Percentiles rank a stretch among this genome's conserved stretches.
phyloP scores from a whole-genome alignment of 2,797 vertebrate species.

The Taeniopygia guttata region DNA sequence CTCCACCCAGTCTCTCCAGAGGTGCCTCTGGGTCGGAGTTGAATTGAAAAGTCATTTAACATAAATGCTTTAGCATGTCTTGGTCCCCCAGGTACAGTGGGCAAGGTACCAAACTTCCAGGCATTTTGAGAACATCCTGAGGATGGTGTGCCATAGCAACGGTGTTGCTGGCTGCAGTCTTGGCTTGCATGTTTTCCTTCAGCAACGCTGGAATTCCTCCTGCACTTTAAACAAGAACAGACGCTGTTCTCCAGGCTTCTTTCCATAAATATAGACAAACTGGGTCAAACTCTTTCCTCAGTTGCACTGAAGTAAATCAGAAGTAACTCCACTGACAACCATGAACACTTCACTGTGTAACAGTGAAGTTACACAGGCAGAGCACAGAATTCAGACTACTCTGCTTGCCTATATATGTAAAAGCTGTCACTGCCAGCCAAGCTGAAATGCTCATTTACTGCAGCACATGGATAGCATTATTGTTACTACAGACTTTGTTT shows the following conservation, averaged over 20 bases:
- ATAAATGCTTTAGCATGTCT: conserved; percentile 9
- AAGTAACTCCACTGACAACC: not conserved
- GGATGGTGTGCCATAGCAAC: not conserved
- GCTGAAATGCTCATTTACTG: conserved; percentile 31
- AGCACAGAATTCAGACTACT: not conserved
- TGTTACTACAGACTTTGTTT: conserved; percentile 41
- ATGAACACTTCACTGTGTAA: not conserved
- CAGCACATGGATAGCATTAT: conserved; percentile 72
- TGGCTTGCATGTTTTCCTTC: conserved; percentile 45
- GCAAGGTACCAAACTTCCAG: conserved; percentile 4
- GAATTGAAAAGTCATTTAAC: conserved; percentile 55
- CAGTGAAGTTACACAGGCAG: not conserved
- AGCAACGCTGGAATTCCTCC: not conserved
- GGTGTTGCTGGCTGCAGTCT: not conserved
- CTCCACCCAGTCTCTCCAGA: not conserved
- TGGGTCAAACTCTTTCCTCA: not conserved
- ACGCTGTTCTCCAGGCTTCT: not conserved
- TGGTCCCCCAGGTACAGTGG: not conserved
- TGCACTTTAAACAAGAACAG: conserved; percentile 4
- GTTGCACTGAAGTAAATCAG: not conserved
- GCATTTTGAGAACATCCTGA: conserved; percentile 27
- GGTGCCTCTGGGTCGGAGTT: not conserved
- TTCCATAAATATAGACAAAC: not conserved
- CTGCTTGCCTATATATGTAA: not conserved
- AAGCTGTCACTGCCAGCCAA: conserved; percentile 25